Percentiles rank a stretch among this genome's conserved stretches.
phyloP scores from a whole-genome alignment of 2,113 vertebrate species.

The Chaenogobius annularis region DNA sequence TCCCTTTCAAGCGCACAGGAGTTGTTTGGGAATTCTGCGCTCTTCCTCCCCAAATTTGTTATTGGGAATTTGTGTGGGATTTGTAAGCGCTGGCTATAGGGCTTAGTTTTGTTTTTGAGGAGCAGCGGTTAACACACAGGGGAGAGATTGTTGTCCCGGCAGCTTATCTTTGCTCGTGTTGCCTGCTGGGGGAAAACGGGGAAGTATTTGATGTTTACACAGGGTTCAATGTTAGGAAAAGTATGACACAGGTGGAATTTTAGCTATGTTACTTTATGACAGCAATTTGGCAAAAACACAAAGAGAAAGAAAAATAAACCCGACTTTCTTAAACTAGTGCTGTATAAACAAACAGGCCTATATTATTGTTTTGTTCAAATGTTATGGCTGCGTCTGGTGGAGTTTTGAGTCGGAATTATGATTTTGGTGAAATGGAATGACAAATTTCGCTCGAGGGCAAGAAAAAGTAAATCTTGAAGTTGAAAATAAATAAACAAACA shows the following conservation, averaged over 20 bases:
- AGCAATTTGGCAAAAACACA: too few relatives aligned
- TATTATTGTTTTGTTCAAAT: too few relatives aligned
- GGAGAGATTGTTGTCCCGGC: slow-evolving; percentile 48
- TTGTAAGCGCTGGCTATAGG: slow-evolving; percentile 14
- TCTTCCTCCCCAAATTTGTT: slow-evolving; percentile 40
- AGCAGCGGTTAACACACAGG: slow-evolving; percentile 32
- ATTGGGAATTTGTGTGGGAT: slow-evolving; percentile 28
- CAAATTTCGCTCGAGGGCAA: too few relatives aligned
- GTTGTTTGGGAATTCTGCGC: slow-evolving; percentile 33
- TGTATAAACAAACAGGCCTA: too few relatives aligned
- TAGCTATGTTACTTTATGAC: background rate
- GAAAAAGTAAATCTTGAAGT: too few relatives aligned
- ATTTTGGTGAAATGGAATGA: too few relatives aligned
- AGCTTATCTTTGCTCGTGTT: background rate
- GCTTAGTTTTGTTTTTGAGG: slow-evolving; percentile 40
- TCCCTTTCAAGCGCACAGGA: slow-evolving; percentile 27
- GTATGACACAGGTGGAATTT: background rate
- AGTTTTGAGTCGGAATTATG: too few relatives aligned
- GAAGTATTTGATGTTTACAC: slow-evolving; percentile 47
- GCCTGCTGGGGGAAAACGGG: background rate
- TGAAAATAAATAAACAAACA: too few relatives aligned
- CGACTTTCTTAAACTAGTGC: too few relatives aligned
- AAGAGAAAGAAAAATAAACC: too few relatives aligned
- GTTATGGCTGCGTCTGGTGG: too few relatives aligned
- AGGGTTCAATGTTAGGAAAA: slow-evolving; percentile 32